A percentile compares a stretch with the other conserved stretches of the same genome.
These are phyloP conservation scores for Nymphalis c-album DNA, from an alignment of 2,888 invertebrate species.

Conservation along the genomic window DNA sequence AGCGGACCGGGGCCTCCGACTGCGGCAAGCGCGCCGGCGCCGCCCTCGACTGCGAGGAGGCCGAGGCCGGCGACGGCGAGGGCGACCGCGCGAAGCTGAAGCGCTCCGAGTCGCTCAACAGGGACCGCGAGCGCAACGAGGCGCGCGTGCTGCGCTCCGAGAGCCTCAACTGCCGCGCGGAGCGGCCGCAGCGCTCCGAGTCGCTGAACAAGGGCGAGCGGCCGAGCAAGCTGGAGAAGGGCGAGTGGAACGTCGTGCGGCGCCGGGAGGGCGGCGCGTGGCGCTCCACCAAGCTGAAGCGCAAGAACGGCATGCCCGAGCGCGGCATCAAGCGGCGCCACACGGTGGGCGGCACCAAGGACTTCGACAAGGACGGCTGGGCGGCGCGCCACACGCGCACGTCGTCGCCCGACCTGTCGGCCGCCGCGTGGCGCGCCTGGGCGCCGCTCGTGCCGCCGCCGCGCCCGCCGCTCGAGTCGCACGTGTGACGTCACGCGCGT, in stretches of 20 bases:
- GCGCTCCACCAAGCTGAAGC: slow-evolving; percentile 84
- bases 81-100: slow-evolving; percentile 62
- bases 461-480: slow-evolving; percentile 56
- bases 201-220: slow-evolving; percentile 59
- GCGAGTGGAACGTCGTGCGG: slow-evolving; percentile 85
- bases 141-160: slow-evolving; percentile 83
- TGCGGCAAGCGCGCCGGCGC: slow-evolving; percentile 49
- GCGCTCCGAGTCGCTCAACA: slow-evolving; percentile 81
- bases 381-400: slow-evolving; percentile 82
- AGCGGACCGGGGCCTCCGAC: slow-evolving; percentile 48
- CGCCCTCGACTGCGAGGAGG: slow-evolving; percentile 48
- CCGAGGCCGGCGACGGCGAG: slow-evolving; percentile 41
- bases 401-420: slow-evolving; percentile 81
- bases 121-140: slow-evolving; percentile 71
- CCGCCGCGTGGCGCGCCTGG: slow-evolving; percentile 54
- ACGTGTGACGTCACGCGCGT: slow-evolving; percentile 41
- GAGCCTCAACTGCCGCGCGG: slow-evolving; percentile 80
- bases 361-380: slow-evolving; percentile 85
- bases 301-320: slow-evolving; percentile 90
- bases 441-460: slow-evolving; percentile 41
- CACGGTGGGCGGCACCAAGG: slow-evolving; percentile 96
- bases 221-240: slow-evolving; percentile 85
- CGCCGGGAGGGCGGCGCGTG: slow-evolving; percentile 81
- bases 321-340: slow-evolving; percentile 93
- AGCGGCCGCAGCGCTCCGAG: slow-evolving; percentile 55